A percentile compares a stretch with the other conserved stretches of the same genome.
phyloP scores from a whole-genome alignment of 1,140 invertebrate genomes.

The Drosophila sechellia region DNA sequence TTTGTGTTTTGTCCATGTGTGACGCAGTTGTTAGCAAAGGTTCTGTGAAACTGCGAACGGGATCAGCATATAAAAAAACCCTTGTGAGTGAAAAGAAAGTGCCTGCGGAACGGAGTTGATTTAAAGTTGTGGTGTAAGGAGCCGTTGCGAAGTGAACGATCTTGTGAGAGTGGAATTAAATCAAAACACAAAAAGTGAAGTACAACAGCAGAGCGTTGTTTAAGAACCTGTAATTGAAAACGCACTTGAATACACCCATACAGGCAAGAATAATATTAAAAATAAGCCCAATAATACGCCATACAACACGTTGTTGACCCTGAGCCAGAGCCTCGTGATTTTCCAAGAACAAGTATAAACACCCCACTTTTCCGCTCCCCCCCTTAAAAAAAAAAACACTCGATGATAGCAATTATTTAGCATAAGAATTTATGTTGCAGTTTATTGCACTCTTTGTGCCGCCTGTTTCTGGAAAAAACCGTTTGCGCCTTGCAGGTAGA shows the following conservation, averaged over 20 bases:
- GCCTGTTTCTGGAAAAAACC: constrained; percentile 24
- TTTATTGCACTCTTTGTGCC: constrained; percentile 28
- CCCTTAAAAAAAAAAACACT: not conserved
- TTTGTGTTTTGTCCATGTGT: not conserved
- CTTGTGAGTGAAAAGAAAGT: not conserved
- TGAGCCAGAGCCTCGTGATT: constrained; percentile 54
- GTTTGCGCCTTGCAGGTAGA: constrained; percentile 31
- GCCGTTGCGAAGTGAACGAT: constrained; percentile 40
- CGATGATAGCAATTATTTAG: constrained; percentile 49
- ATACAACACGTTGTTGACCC: constrained; percentile 64
- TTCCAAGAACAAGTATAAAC: constrained; percentile 49
- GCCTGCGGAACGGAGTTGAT: not conserved
- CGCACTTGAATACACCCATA: constrained; percentile 54
- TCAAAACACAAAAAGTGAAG: constrained; percentile 18
- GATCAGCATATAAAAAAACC: not conserved
- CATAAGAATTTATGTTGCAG: constrained; percentile 54
- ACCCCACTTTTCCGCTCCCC: not conserved
- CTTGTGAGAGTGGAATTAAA: constrained; percentile 30
- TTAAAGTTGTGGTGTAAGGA: constrained; percentile 17
- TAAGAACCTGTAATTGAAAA: constrained; percentile 74
- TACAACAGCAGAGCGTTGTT: constrained; percentile 27
- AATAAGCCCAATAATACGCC: constrained; percentile 16
- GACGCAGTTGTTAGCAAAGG: constrained; percentile 19
- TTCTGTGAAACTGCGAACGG: constrained; percentile 8
- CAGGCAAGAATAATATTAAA: constrained; percentile 19